phyloP scores from a whole-genome alignment of 2,888 invertebrate species.

The Mycalesis mineus region DNA sequence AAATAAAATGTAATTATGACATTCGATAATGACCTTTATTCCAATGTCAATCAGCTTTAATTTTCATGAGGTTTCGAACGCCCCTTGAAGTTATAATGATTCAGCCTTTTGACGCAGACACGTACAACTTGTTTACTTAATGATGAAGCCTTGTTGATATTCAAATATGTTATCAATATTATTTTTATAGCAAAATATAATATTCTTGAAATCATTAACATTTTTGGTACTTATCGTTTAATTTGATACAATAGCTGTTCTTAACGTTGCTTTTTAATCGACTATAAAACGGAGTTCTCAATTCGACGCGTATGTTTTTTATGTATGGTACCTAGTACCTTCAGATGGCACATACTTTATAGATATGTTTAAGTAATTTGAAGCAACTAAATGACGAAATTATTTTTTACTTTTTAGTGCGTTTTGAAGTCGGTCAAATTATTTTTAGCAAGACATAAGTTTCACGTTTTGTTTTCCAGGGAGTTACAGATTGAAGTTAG shows the following conservation, averaged over 20 bases:
- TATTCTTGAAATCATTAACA: not conserved
- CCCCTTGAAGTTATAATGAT: constrained; percentile 10
- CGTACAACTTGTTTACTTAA: constrained; percentile 11
- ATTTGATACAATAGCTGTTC: not conserved
- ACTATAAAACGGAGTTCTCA: too few relatives aligned
- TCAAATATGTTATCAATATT: not conserved
- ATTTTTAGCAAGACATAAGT: too few relatives aligned
- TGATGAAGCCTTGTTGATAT: constrained; percentile 7
- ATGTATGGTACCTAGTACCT: too few relatives aligned
- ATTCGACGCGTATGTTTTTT: too few relatives aligned
- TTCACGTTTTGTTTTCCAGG: too few relatives aligned
- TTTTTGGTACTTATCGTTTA: not conserved
- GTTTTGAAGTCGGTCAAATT: too few relatives aligned
- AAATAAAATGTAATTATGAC: not conserved
- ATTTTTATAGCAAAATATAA: not conserved
- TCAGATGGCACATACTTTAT: too few relatives aligned
- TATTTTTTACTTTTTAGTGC: too few relatives aligned
- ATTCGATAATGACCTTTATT: not conserved
- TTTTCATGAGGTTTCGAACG: not conserved
- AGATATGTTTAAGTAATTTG: too few relatives aligned
- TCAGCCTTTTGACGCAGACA: constrained; percentile 1
- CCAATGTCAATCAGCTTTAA: not conserved
- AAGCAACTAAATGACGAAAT: too few relatives aligned
- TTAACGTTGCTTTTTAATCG: too few relatives aligned
- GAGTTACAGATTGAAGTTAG: too few relatives aligned